Conservation (phyloP, 2,113 vertebrate genomes). For the Percopsis transmontana region DNA sequence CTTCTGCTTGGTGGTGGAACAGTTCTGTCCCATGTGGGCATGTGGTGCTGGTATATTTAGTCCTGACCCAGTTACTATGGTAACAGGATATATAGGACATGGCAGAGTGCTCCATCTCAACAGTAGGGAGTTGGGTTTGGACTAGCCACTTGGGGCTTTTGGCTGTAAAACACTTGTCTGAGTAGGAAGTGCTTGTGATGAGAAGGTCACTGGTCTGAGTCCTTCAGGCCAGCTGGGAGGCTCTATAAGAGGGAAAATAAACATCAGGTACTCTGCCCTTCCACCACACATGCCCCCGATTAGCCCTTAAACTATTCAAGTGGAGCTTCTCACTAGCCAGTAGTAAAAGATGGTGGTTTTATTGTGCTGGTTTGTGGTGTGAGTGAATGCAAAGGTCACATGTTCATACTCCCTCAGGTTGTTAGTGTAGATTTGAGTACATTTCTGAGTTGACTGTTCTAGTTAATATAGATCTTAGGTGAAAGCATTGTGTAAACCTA, state of each 20-base stretch:
- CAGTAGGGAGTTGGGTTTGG: slow-evolving; percentile 31
- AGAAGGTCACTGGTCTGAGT: slow-evolving; percentile 3
- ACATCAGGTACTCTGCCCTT: neutral
- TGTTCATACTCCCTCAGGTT: too few relatives aligned
- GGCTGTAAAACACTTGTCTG: neutral
- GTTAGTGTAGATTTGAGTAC: too few relatives aligned
- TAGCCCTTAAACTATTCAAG: neutral
- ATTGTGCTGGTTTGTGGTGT: neutral
- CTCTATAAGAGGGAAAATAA: neutral
- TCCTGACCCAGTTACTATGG: slow-evolving; percentile 76
- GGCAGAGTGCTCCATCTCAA: slow-evolving; percentile 40
- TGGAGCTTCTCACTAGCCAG: slow-evolving; percentile 1
- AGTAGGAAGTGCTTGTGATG: neutral
- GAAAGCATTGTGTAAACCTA: too few relatives aligned
- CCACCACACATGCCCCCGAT: neutral
- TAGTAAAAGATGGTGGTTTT: slow-evolving; percentile 6
- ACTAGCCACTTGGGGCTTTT: slow-evolving; percentile 20
- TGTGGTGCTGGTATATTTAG: slow-evolving; percentile 76
- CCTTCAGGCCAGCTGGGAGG: neutral
- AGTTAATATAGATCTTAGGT: too few relatives aligned
- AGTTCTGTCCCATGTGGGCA: slow-evolving; percentile 63
- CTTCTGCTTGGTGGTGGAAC: slow-evolving; percentile 53
- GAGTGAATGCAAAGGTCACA: neutral
- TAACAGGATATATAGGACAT: slow-evolving; percentile 68
- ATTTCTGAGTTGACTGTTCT: too few relatives aligned